Conservation (phyloP, 1,140 invertebrate species). For the Drosophila grimshawi region DNA sequence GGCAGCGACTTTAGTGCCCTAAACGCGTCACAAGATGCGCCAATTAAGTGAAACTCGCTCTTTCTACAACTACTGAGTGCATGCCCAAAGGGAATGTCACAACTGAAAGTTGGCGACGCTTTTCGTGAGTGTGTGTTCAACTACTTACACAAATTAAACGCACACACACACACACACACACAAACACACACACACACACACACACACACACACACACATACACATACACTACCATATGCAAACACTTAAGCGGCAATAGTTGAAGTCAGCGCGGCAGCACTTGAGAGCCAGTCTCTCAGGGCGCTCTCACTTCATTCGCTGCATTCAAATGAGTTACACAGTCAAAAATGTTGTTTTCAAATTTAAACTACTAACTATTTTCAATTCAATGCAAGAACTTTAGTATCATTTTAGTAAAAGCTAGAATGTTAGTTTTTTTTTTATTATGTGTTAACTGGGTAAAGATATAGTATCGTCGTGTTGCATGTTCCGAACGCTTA, state of each 20-base stretch:
- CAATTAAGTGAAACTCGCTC: slow-evolving; percentile 46
- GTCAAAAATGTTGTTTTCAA: not conserved
- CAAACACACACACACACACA: slow-evolving; percentile 21
- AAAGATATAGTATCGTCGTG: no score
- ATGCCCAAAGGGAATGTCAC: slow-evolving; percentile 18
- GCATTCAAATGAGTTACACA: slow-evolving; percentile 44
- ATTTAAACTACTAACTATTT: no score
- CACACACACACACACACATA: slow-evolving; percentile 12
- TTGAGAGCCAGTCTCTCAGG: slow-evolving; percentile 17
- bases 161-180: slow-evolving; percentile 16
- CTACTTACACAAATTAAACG: slow-evolving; percentile 73
- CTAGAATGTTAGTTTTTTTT: no score
- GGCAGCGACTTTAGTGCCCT: slow-evolving; percentile 13
- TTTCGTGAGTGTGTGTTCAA: not conserved
- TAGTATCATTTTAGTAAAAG: no score
- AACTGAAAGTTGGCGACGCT: slow-evolving; percentile 13
- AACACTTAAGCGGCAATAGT: slow-evolving; percentile 58
- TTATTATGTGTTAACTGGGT: no score
- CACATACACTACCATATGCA: slow-evolving; percentile 24
- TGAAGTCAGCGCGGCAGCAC: slow-evolving; percentile 42
- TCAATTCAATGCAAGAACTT: no score
- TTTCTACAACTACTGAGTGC: not conserved
- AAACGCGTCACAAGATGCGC: slow-evolving; percentile 24
- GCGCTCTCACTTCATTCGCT: slow-evolving; percentile 10
- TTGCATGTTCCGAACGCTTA: no score